Evolutionary conservation across 1,140 invertebrate genomes (phyloP), one percentile per base, ranked within the genome.

Genomic region (Bombus waltoni): DNA sequence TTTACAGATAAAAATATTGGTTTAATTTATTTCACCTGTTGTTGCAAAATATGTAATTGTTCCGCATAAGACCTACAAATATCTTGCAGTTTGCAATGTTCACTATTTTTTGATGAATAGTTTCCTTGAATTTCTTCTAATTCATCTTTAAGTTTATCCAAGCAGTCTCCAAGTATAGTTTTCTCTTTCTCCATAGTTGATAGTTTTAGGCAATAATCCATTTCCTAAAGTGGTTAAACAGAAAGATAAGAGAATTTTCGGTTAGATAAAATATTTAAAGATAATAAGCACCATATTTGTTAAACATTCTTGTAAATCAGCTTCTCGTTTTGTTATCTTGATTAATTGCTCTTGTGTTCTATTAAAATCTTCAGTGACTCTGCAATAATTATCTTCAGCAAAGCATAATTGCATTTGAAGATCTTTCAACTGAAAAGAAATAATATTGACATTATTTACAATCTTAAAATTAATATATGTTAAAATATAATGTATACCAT

Each of bases 331-430:
- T 42, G 83, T 83, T 47, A 89, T 83, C 76, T 85, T 83, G 4
- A 92, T 84, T 44, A 94, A 72, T 38, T 88, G 86, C 53, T 90
- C 86, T 71, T 93, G 91, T 68, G 81, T 84, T 81, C 89, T 93
- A 75, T 91, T 80, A 59, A 87, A 92, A 68, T 93, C 90, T 79
- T 90, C 71, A 40, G 71, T 89, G 10, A 91, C 81, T 85, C 84
- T 89, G 2, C 87, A 81, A 87, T 91, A 93, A 86, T 92, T 90
- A 22, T 90, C 66, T 81, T 93, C 88, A 10, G 82, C 71, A 9
- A 86, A 74, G 18, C 47, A 80, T 72, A 94, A 89, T 75, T 94
- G 86, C 32, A 78, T 77, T 6, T 91, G 89, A 42, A 83, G 57
- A 5, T 88, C 59, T 78, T 92, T 90, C 22, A 92, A 79, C 92